Conservation (phyloP, 1,140 invertebrate species). For the Drosophila pallidifrons region DNA sequence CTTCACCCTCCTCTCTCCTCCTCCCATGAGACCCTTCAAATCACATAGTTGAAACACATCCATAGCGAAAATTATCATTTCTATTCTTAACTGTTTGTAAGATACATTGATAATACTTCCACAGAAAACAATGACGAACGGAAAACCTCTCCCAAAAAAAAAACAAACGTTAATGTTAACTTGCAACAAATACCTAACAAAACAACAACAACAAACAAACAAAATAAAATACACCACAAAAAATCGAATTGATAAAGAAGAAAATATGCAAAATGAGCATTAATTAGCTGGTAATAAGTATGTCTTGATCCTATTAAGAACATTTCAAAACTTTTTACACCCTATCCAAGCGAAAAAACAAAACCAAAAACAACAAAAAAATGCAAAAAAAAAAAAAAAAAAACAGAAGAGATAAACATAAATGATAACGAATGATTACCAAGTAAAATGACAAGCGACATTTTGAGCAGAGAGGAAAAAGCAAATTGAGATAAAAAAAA, state of each 20-base stretch:
- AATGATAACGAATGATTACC: constrained; percentile 57
- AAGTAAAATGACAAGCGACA: constrained; percentile 42
- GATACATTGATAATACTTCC: constrained; percentile 30
- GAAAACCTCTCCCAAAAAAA: neutral
- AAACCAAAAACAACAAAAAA: constrained; percentile 13
- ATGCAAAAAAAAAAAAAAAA: constrained; percentile 10
- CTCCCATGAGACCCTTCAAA: neutral
- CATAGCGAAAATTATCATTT: constrained; percentile 44
- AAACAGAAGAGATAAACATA: constrained; percentile 24
- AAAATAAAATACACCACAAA: constrained; percentile 25
- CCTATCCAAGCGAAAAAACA: constrained; percentile 57
- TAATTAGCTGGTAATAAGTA: constrained; percentile 39
- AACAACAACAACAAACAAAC: neutral
- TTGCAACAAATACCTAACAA: constrained; percentile 43
- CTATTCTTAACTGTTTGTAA: constrained; percentile 53
- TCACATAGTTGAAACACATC: constrained; percentile 7
- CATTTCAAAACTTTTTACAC: constrained; percentile 71
- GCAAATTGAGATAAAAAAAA: constrained; percentile 51
- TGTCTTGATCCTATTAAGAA: constrained; percentile 56
- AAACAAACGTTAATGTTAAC: constrained; percentile 44
- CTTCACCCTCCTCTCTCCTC: neutral
- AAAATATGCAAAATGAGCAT: constrained; percentile 32
- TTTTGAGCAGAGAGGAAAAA: constrained; percentile 8
- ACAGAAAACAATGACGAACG: constrained; percentile 6
- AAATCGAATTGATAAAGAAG: constrained; percentile 50